Percentiles rank a stretch among this genome's conserved stretches.
phyloP scores from a whole-genome alignment of 2,888 invertebrate species.

The Nephrotoma guestfalica region DNA sequence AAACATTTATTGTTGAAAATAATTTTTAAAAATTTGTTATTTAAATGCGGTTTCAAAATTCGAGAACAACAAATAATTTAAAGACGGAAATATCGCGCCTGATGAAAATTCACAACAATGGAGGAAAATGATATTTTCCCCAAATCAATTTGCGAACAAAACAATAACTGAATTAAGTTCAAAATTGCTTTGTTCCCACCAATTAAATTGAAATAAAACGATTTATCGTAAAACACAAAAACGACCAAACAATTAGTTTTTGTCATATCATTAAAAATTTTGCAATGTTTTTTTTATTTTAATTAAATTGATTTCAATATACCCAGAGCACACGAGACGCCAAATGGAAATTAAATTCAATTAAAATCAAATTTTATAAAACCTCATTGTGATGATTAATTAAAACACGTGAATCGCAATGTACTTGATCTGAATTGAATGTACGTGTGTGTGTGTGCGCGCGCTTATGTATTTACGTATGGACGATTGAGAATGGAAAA shows the following conservation, averaged over 20 bases:
- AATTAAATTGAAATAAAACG: background rate
- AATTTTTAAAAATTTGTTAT: no score
- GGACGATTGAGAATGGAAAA: background rate
- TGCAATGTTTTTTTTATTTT: background rate
- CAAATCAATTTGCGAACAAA: background rate
- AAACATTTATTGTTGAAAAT: no score
- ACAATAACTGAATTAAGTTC: background rate
- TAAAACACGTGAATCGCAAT: no score
- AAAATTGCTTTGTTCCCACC: background rate
- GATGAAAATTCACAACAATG: no score
- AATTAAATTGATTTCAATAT: background rate
- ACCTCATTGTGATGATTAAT: no score
- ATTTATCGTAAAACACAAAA: background rate
- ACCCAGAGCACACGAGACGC: background rate
- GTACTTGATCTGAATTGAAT: no score
- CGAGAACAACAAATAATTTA: no score
- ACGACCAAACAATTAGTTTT: background rate
- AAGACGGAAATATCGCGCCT: no score
- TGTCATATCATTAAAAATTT: background rate
- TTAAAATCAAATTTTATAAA: background rate
- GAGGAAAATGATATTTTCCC: no score
- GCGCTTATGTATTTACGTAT: background rate
- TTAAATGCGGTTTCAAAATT: no score
- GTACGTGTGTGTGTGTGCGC: background rate
- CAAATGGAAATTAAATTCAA: background rate